phyloP scores from a whole-genome alignment of 2,113 vertebrate genomes.

The Notarius lentiginosus region DNA sequence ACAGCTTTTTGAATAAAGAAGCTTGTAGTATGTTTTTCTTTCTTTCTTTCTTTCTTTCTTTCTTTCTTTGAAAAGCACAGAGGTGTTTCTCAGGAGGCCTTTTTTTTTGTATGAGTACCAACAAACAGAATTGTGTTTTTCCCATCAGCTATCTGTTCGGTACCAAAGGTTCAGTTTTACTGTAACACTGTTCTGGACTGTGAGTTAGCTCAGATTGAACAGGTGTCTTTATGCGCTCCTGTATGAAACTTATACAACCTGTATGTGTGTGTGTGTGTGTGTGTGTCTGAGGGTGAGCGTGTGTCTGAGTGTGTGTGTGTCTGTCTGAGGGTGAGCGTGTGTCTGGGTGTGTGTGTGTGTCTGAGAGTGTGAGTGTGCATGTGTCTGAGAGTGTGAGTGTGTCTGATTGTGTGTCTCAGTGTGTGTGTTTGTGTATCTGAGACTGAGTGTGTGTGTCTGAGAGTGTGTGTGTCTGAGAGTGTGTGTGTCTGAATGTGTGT shows the following conservation, averaged over 20 bases:
- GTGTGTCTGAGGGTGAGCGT: too few relatives aligned
- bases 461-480: conserved; percentile 6
- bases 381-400: too few relatives aligned
- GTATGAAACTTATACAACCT: neutral
- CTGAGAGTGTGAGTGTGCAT: too few relatives aligned
- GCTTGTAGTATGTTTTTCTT: neutral
- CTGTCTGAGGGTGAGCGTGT: too few relatives aligned
- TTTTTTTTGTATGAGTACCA: neutral
- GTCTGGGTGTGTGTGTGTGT: too few relatives aligned
- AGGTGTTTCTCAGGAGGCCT: neutral
- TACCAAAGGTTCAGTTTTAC: neutral
- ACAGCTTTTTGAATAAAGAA: neutral
- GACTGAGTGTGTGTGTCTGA: too few relatives aligned
- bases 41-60: neutral
- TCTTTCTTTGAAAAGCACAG: neutral
- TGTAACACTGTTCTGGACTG: neutral
- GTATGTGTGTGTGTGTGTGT: conserved; percentile 3
- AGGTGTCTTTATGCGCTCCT: neutral
- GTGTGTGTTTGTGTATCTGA: conserved; percentile 1
- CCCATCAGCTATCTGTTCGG: neutral
- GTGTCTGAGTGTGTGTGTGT: too few relatives aligned
- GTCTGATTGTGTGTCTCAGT: too few relatives aligned
- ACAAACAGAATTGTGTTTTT: neutral
- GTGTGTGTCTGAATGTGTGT: conserved; percentile 4
- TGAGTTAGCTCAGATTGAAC: neutral